Base-by-base conservation (phyloP, 2,888 invertebrate genomes). In the Byasa hedistus region DNA sequence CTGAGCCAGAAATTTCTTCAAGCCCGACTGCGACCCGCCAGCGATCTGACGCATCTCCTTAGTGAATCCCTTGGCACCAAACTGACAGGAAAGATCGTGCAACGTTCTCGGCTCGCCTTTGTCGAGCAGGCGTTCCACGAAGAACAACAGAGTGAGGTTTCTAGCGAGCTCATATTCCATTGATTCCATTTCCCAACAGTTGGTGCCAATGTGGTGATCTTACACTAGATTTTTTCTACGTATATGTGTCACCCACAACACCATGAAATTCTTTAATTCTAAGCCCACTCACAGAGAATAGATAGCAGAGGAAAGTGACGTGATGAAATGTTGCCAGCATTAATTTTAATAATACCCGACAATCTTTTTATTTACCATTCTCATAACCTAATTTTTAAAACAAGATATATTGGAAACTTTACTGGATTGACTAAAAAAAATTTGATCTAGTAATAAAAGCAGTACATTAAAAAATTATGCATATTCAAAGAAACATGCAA, bases 21-120 rank as follows among this genome's bases (percentile, higher is more conserved):
- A 93, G 66, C 99, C 98, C 77, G 97, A 97, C 90, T 99, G 98
- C 75, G 98, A 98, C 76, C 98, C 98, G 74, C 99, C 97, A 78
- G 96, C 97, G 76, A 97, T 97, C 89, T 98, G 98, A 77, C 98
- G 93, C 99, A 99, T 99, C 93, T 99, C 99, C 92, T 98, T 97
- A 27, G 99, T 98, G 91, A 99, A 99, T 75, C 98, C 99, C 89
- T 98, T 98, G 76, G 99, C 98, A 80, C 99, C 99, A 91, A 99
- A 99, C 91, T 99, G 98, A 89, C 99, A 99, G 85, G 98, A 98
- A 77, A 99, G 94, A 92, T 99, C 99, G 91, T 98, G 98, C 80
- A 99, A 94, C 74, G 98, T 98, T 85, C 99, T 94, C 72, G 98
- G 97, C 86, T 97, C 97, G 78, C 97, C 96, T 92, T 98, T 98